Conservation (phyloP, 2,888 invertebrate species). For the Argyresthia goedartella region DNA sequence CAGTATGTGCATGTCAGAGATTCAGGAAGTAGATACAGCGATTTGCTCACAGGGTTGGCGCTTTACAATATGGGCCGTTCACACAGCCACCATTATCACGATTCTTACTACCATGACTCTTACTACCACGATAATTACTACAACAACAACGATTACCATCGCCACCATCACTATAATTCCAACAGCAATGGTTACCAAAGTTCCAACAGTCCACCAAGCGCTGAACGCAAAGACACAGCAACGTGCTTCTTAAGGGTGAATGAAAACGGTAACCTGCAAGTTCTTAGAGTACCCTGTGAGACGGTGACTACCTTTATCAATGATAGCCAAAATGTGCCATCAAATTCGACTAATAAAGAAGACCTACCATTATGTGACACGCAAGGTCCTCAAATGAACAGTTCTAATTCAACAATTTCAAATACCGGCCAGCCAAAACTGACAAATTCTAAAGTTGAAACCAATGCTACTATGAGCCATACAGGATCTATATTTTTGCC, state of each 20-base stretch:
- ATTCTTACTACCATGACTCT: constrained; percentile 52
- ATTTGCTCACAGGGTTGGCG: constrained; percentile 48
- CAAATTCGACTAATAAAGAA: background rate
- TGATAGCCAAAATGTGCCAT: constrained; percentile 25
- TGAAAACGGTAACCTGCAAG: constrained; percentile 33
- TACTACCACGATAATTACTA: constrained; percentile 26
- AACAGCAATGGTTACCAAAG: background rate
- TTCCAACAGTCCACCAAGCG: background rate
- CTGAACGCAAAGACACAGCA: constrained; percentile 29
- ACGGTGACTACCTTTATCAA: constrained; percentile 57
- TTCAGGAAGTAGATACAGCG: constrained; percentile 47
- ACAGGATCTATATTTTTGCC: no score
- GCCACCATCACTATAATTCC: background rate
- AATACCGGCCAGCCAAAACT: no score
- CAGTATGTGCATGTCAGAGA: constrained; percentile 49
- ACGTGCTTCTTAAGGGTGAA: constrained; percentile 40
- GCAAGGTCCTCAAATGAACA: constrained; percentile 15
- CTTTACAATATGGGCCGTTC: constrained; percentile 56
- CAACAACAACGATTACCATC: background rate
- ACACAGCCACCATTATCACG: constrained; percentile 31
- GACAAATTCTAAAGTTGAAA: no score
- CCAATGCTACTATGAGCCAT: no score
- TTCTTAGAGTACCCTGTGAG: constrained; percentile 52
- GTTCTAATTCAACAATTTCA: no score
- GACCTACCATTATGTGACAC: background rate